phyloP scores from a whole-genome alignment of 1,140 invertebrate species.

The Caerostris darwini region DNA sequence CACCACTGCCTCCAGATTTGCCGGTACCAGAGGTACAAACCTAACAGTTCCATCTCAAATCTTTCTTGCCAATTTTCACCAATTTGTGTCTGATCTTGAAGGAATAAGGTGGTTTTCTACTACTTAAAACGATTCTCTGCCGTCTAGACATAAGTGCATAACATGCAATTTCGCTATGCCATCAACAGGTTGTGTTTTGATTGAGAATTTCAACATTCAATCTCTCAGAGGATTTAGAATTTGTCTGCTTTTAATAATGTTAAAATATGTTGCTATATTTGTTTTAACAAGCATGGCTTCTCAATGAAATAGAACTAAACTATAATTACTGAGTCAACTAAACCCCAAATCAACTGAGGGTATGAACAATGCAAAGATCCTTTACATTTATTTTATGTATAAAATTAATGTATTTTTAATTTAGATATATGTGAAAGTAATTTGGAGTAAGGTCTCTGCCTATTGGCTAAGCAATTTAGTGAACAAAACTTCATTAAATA shows the following conservation, averaged over 20 bases:
- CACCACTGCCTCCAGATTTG: not conserved
- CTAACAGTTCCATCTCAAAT: not conserved
- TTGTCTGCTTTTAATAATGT: not conserved
- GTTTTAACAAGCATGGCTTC: not conserved
- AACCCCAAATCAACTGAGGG: too few relatives aligned
- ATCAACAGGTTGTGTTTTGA: not conserved
- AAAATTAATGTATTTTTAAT: too few relatives aligned
- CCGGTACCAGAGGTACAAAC: conserved; percentile 33
- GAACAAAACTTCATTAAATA: too few relatives aligned
- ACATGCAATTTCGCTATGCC: not conserved
- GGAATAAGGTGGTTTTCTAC: not conserved
- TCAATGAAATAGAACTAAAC: not conserved
- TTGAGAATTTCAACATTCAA: not conserved
- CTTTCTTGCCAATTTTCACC: not conserved
- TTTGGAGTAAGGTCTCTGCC: too few relatives aligned
- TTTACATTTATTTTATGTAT: too few relatives aligned
- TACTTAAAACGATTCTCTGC: conserved; percentile 14
- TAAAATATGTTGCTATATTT: not conserved
- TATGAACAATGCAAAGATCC: too few relatives aligned
- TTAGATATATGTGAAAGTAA: too few relatives aligned
- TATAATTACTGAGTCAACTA: too few relatives aligned
- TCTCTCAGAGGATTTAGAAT: not conserved
- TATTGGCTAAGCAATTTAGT: too few relatives aligned
- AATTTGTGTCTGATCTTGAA: not conserved
- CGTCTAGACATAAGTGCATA: not conserved